Conservation (phyloP, 1,140 invertebrate species). For the Plodia interpunctella region DNA sequence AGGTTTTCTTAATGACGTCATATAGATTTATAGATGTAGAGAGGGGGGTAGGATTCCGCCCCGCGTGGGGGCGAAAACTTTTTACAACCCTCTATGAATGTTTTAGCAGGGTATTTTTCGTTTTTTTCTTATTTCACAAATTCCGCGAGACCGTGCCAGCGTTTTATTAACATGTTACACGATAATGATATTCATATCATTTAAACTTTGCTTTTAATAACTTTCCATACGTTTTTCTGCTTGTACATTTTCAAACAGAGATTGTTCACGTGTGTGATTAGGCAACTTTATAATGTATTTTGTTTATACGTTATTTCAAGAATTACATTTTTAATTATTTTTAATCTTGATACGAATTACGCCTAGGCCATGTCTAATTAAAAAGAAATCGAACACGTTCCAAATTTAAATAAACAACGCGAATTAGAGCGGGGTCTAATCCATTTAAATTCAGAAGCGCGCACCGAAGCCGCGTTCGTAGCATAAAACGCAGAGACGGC, state of each 20-base stretch:
- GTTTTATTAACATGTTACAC: conserved; percentile 3
- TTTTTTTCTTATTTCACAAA: conserved; percentile 16
- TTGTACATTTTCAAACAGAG: not conserved
- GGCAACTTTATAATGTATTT: no score
- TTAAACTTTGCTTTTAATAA: conserved; percentile 23
- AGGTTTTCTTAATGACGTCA: conserved; percentile 71
- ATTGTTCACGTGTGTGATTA: not conserved
- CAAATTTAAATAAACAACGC: conserved; percentile 43
- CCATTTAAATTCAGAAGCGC: conserved; percentile 60
- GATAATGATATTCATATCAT: conserved; percentile 13
- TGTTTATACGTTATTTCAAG: no score
- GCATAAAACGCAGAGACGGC: conserved; percentile 53
- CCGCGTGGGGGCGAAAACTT: conserved; percentile 52
- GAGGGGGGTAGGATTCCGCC: conserved; percentile 33
- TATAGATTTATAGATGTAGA: conserved; percentile 72
- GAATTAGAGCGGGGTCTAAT: conserved; percentile 30
- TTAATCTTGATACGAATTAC: no score
- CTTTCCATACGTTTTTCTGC: conserved; percentile 19
- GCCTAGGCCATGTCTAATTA: conserved; percentile 20
- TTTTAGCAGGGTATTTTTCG: conserved; percentile 42
- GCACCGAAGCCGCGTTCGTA: conserved; percentile 32
- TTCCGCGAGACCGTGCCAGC: not conserved
- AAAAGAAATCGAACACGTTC: conserved; percentile 39
- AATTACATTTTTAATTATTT: no score
- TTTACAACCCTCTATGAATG: conserved; percentile 55